Conservation (phyloP, 2,888 invertebrate species). For the Antheraea yamamai region DNA sequence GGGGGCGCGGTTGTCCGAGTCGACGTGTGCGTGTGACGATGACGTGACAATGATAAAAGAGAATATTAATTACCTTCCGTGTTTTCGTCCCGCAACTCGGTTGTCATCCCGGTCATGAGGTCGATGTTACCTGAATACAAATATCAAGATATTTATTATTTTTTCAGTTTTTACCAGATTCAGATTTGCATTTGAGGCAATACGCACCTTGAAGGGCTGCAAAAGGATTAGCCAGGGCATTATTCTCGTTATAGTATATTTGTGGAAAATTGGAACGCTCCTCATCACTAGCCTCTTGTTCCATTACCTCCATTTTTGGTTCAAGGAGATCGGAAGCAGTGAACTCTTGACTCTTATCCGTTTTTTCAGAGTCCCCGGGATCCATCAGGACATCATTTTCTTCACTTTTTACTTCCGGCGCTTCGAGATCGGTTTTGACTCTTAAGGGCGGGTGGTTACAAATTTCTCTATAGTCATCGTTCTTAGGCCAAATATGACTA, state of each 20-base stretch:
- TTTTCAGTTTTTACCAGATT: neutral
- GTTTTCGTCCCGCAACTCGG: conserved; percentile 74
- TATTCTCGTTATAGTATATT: conserved; percentile 72
- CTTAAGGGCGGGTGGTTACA: conserved; percentile 75
- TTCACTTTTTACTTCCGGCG: conserved; percentile 76
- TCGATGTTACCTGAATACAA: conserved; percentile 70
- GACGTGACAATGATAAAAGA: conserved; percentile 61
- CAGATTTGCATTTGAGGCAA: conserved; percentile 21
- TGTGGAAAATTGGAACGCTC: conserved; percentile 78
- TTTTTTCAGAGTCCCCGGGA: conserved; percentile 68
- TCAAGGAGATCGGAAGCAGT: conserved; percentile 77
- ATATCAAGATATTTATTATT: neutral
- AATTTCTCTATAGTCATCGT: conserved; percentile 79
- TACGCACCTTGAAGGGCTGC: conserved; percentile 69
- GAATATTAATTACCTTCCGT: conserved; percentile 69
- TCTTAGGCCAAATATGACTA: conserved; percentile 82
- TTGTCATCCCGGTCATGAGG: conserved; percentile 71
- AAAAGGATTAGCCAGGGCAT: conserved; percentile 75
- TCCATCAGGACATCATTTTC: conserved; percentile 76
- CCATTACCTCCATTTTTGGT: conserved; percentile 88
- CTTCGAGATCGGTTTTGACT: conserved; percentile 82
- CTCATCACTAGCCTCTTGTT: conserved; percentile 86
- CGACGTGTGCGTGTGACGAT: conserved; percentile 77
- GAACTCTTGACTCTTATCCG: conserved; percentile 72
- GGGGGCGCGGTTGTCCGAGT: conserved; percentile 82